Conservation (phyloP, 2,888 invertebrate genomes). For the Limnephilus rhombicus region DNA sequence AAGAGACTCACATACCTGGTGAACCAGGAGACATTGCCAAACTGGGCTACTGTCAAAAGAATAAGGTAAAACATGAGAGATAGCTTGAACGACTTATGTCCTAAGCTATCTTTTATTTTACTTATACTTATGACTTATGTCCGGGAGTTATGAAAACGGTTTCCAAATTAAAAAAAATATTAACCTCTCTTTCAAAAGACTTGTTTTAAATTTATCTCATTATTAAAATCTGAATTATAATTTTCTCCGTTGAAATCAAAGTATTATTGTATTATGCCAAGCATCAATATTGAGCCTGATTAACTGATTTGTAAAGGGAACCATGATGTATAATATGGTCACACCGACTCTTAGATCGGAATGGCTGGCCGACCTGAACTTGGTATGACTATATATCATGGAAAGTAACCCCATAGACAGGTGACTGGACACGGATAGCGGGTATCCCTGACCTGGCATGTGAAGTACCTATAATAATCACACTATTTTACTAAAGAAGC, state of each 20-base stretch:
- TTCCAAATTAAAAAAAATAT: not conserved
- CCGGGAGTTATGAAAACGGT: not conserved
- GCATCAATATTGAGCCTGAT: not conserved
- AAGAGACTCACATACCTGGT: not conserved
- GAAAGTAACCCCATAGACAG: not conserved
- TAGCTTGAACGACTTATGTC: not conserved
- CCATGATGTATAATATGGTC: not conserved
- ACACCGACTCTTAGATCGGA: not conserved
- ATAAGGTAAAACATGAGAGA: not conserved
- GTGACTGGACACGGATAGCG: not conserved
- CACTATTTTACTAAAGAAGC: slow-evolving; percentile 23
- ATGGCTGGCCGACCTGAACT: not conserved
- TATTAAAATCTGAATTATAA: not conserved
- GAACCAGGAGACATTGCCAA: not conserved
- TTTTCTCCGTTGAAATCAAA: not conserved
- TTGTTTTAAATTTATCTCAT: not conserved
- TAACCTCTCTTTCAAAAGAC: not conserved
- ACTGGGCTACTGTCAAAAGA: not conserved
- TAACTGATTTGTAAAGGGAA: not conserved
- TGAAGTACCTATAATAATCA: slow-evolving; percentile 8
- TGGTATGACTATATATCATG: not conserved
- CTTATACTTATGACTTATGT: not conserved
- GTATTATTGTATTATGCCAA: not conserved
- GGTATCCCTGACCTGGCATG: not conserved
- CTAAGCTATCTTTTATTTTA: too few species aligned